Evolutionary conservation across 2,113 vertebrate genomes (phyloP), one percentile per base, ranked within the genome.

Genomic region (Osmerus mordax): DNA sequence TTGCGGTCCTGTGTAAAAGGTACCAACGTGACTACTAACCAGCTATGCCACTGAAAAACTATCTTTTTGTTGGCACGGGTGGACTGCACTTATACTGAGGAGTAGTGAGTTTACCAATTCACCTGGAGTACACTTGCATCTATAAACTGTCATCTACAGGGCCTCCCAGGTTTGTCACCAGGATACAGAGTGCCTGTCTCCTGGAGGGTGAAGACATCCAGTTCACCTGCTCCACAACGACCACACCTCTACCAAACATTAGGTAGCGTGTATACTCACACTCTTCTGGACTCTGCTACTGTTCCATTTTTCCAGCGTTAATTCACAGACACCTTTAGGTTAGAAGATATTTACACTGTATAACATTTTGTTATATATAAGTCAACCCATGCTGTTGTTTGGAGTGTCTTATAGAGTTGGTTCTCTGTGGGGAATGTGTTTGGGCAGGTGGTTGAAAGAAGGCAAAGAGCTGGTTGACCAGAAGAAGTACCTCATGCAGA

Each of bases 371-470:
- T 36, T 8, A 8, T 28, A 36, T 8, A 4, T 8, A 36, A 6
- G 32, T 47, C 41, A 47, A 47, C 41, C 41, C 9, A 53, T 55
- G 53, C 4, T 70, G 11, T 72, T 41, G 14, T 41, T 51, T 51
- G 16, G 59, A 36, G 32, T 36, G 32, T 71, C 13, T 63, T 12
- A 19, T 28, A 67, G 73, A 75, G 3, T 1, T 2, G 13, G 19
- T 3, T 2, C 13, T 53, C n/a, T 65, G 63, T 75, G 56, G 16
- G 18, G 32, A 4, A 6, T 41, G 36, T 12, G 6, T 47, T 12
- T 51, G 32, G 3, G 1, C 66, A 99, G 97, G 29, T 99, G 97
- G 97, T 93, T 93, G 85, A 96, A 94, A 80, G 94, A 97, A 0
- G 91, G 93, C 14, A 74, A 73, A 51, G 86, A 90, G 72, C 61